phyloP scores from a whole-genome alignment of 2,797 vertebrate genomes.

The Hapalemur alaotrensis region DNA sequence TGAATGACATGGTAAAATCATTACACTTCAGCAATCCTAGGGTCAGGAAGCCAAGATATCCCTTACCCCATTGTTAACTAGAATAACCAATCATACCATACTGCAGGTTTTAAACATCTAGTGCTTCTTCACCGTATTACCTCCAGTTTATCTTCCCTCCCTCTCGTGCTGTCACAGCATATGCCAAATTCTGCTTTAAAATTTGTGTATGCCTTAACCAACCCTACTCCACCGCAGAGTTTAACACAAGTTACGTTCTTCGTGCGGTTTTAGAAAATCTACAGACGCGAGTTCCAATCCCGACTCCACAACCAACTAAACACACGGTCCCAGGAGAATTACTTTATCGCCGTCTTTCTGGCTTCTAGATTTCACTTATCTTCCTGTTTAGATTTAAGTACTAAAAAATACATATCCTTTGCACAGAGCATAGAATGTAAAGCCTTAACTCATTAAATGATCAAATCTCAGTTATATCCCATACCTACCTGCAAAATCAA shows the following conservation, averaged over 20 bases:
- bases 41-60: not conserved
- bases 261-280: not conserved
- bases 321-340: not conserved
- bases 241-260: not conserved
- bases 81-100: not conserved
- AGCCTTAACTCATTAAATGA: not conserved
- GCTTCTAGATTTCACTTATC: not conserved
- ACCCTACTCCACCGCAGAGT: not conserved
- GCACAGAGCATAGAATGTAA: rapidly evolving
- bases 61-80: not conserved
- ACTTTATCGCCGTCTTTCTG: not conserved
- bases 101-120: not conserved
- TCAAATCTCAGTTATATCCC: not conserved
- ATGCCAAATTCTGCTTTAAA: not conserved
- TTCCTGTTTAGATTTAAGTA: not conserved
- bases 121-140: not conserved
- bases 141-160: not conserved
- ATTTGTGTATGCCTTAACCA: not conserved
- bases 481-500: not conserved
- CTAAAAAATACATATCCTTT: not conserved
- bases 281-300: not conserved
- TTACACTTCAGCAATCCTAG: not conserved
- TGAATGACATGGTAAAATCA: not conserved
- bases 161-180: not conserved
- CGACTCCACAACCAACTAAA: not conserved